phyloP scores from a whole-genome alignment of 2,888 invertebrate species.

The Parascotia fuliginaria region DNA sequence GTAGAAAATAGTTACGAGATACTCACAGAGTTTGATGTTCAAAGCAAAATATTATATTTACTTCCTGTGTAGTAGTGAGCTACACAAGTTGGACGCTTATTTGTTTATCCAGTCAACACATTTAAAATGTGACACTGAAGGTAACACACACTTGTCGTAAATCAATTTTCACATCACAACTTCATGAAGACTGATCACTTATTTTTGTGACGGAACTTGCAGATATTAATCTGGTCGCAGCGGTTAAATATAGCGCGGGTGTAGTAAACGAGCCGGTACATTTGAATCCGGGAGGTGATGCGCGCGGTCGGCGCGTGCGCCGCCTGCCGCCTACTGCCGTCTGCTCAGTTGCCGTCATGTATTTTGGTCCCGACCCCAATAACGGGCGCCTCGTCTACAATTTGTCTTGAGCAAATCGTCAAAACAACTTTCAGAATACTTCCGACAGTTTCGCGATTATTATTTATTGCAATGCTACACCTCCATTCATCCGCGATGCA shows the following conservation, averaged over 20 bases:
- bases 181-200: conserved; percentile 63
- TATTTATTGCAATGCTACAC: conserved; percentile 50
- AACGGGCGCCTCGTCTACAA: conserved; percentile 79
- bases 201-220: conserved; percentile 76
- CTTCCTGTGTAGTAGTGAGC: conserved; percentile 59
- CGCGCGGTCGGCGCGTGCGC: conserved; percentile 81
- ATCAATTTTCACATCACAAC: conserved; percentile 72
- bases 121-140: conserved; percentile 57
- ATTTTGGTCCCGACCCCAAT: conserved; percentile 85
- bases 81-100: conserved; percentile 42
- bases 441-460: conserved; percentile 70
- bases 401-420: conserved; percentile 81
- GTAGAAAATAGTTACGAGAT: conserved; percentile 73
- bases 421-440: conserved; percentile 71
- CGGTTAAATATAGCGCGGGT: conserved; percentile 80
- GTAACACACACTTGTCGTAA: conserved; percentile 53
- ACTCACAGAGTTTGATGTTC: conserved; percentile 73
- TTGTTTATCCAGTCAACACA: conserved; percentile 61
- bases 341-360: conserved; percentile 73
- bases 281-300: conserved; percentile 66
- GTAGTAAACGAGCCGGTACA: conserved; percentile 75
- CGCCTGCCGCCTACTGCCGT: conserved; percentile 82
- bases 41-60: conserved; percentile 64
- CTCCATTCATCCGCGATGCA: conserved; percentile 43
- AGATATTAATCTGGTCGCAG: conserved; percentile 79